Evolutionary conservation across 2,113 vertebrate genomes (phyloP).

Genomic region (Urocolius indicus): DNA sequence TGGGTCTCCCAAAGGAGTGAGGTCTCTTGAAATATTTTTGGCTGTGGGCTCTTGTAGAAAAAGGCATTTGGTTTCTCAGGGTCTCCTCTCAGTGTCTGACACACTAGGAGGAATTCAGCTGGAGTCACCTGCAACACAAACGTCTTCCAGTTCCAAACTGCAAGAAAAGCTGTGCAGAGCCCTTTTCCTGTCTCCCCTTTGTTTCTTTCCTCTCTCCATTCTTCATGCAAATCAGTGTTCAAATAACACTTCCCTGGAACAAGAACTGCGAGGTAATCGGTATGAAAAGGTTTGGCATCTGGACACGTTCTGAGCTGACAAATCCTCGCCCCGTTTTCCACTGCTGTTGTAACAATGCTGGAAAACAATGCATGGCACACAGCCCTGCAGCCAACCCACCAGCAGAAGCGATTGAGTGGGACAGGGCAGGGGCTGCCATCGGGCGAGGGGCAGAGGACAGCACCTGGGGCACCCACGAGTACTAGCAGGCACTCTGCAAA

Average conservation of each 20-base stretch:
- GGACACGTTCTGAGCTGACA: neutral
- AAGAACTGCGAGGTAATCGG: neutral
- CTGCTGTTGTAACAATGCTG: neutral
- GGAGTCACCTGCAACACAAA: neutral
- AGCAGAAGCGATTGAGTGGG: fast-evolving
- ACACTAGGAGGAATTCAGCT: neutral
- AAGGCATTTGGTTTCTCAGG: neutral
- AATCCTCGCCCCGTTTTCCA: neutral
- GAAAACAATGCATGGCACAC: neutral
- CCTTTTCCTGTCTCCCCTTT: constrained; percentile 5
- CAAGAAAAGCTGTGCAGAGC: neutral
- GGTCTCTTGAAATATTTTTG: neutral
- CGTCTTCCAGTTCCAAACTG: neutral
- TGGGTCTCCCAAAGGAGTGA: neutral
- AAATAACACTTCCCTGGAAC: neutral
- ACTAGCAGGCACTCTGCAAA: fast-evolving
- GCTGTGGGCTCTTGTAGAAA: neutral
- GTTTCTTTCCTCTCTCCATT: constrained; percentile 49
- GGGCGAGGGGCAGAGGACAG: neutral
- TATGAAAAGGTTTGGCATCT: neutral
- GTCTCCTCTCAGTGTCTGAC: neutral
- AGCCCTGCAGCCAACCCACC: neutral
- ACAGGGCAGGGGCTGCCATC: neutral
- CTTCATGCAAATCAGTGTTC: constrained; percentile 4
- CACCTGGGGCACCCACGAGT: neutral